phyloP scores from a whole-genome alignment of 2,888 invertebrate species.

The Lasioglossum malachurum region DNA sequence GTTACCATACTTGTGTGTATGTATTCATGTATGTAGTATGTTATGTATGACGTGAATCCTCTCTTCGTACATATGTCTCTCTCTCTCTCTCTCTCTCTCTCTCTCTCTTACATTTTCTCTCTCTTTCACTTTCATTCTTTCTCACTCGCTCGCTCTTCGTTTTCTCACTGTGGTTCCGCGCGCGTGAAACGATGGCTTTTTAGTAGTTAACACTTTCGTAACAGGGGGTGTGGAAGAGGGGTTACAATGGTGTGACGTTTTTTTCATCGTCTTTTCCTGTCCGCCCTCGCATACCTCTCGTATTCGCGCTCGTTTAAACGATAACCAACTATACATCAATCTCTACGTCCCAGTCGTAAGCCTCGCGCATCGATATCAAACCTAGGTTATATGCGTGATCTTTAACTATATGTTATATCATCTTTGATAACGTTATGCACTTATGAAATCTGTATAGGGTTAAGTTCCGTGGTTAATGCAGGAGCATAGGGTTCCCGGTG shows the following conservation, averaged over 20 bases:
- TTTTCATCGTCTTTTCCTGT: slow-evolving; percentile 30
- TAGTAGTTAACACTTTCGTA: slow-evolving; percentile 61
- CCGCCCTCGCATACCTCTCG: slow-evolving; percentile 16
- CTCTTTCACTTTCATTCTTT: background rate
- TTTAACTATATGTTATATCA: slow-evolving; percentile 65
- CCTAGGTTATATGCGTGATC: slow-evolving; percentile 67
- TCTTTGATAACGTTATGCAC: slow-evolving; percentile 60
- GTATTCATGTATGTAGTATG: slow-evolving; percentile 39
- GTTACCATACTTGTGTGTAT: slow-evolving; percentile 58
- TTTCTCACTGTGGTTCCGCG: slow-evolving; percentile 22
- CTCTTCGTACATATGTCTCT: slow-evolving; percentile 13
- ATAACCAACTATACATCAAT: slow-evolving; percentile 72
- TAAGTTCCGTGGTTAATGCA: slow-evolving; percentile 47
- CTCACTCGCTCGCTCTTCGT: background rate
- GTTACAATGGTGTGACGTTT: slow-evolving; percentile 56
- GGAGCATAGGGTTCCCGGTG: slow-evolving; percentile 22
- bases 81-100: background rate
- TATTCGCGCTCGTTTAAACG: slow-evolving; percentile 53
- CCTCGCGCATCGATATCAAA: slow-evolving; percentile 71
- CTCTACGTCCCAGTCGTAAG: slow-evolving; percentile 70
- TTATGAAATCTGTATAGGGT: slow-evolving; percentile 57
- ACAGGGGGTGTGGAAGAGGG: slow-evolving; percentile 26
- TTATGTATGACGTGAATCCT: slow-evolving; percentile 25
- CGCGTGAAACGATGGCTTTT: slow-evolving; percentile 52
- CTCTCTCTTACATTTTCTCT: background rate